Percentiles rank a stretch among this genome's conserved stretches.
Conservation (phyloP, 2,888 invertebrate species). For the Temnothorax rugatulus region DNA sequence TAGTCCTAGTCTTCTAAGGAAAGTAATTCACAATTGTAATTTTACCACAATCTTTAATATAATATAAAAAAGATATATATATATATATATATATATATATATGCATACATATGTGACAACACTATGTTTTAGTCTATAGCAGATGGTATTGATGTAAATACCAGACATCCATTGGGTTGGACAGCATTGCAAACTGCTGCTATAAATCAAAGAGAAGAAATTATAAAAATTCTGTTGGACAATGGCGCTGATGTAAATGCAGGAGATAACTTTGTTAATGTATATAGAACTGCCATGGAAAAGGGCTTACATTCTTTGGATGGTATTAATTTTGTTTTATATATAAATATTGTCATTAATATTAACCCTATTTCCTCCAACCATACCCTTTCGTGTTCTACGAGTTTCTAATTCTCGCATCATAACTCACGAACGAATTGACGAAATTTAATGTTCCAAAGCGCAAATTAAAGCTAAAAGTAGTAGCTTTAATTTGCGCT, state of each 20-base stretch:
- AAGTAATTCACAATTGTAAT: neutral
- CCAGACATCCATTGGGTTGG: conserved; percentile 94
- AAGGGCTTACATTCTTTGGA: conserved; percentile 91
- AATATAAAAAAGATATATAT: no score
- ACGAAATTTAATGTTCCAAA: no score
- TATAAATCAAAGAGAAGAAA: conserved; percentile 90
- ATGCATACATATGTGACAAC: neutral
- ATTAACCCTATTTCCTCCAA: no score
- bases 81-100: no score
- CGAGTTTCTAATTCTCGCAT: no score
- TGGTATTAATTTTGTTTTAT: conserved; percentile 85
- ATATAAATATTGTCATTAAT: neutral
- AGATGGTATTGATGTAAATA: conserved; percentile 89
- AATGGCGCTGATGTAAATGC: conserved; percentile 93
- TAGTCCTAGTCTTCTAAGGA: neutral
- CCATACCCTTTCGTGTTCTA: no score
- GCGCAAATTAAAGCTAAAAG: no score
- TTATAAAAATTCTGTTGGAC: conserved; percentile 89
- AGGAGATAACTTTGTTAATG: conserved; percentile 92
- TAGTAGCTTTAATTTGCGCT: no score
- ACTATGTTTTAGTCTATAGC: conserved; percentile 84
- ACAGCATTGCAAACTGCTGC: conserved; percentile 94
- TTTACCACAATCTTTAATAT: no score
- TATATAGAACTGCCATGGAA: conserved; percentile 89
- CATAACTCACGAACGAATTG: no score